Conservation (phyloP, 2,113 vertebrate species). For the Varanus salvator region DNA sequence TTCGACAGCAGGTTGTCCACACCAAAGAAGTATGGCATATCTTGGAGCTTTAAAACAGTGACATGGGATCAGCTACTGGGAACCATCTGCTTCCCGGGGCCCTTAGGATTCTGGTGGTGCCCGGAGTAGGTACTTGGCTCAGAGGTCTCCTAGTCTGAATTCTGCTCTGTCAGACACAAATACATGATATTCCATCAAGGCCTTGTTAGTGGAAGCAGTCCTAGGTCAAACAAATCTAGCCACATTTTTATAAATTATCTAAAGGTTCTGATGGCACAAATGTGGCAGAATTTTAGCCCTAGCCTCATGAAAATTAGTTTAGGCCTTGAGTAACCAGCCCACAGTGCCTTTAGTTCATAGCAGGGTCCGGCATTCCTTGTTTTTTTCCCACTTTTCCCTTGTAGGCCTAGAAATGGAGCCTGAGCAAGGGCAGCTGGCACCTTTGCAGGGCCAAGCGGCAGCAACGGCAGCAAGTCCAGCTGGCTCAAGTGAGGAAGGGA, state of each 20-base stretch:
- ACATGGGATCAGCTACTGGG: background rate
- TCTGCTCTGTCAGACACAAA: background rate
- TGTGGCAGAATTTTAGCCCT: background rate
- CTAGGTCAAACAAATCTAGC: background rate
- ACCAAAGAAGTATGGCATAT: background rate
- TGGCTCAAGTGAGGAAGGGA: slow-evolving; percentile 2
- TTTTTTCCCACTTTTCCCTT: background rate
- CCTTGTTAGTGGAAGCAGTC: background rate
- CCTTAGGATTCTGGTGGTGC: background rate
- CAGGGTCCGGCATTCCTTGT: background rate
- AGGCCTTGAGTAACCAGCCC: too few species aligned
- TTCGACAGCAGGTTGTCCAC: background rate
- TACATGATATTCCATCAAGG: background rate
- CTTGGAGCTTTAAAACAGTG: background rate
- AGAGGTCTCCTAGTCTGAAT: background rate
- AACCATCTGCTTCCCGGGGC: background rate
- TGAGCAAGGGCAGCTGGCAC: slow-evolving; percentile 24
- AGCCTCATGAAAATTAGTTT: background rate
- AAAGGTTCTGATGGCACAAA: background rate
- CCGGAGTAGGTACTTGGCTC: background rate
- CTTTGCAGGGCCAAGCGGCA: background rate
- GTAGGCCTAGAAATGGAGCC: slow-evolving; percentile 36
- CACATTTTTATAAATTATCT: background rate
- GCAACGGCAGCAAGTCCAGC: background rate
- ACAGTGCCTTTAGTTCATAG: too few species aligned